phyloP scores from a whole-genome alignment of 2,888 invertebrate species.

The Drosophila mercatorum region DNA sequence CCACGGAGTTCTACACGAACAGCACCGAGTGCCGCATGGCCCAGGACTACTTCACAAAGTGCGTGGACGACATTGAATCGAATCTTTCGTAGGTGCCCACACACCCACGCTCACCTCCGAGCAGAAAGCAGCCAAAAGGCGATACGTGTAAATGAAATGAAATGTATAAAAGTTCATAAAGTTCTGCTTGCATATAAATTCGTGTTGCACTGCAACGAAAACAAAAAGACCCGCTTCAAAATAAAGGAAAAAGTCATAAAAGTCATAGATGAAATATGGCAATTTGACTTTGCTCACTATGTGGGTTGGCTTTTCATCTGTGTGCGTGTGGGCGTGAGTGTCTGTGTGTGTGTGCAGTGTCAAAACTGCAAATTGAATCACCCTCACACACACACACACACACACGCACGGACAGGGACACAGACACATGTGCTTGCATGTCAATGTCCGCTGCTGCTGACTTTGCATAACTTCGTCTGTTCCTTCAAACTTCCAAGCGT shows the following conservation, averaged over 20 bases:
- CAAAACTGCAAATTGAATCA: conserved; percentile 77
- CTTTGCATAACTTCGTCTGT: conserved; percentile 74
- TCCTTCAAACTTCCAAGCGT: conserved; percentile 64
- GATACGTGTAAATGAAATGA: conserved; percentile 51
- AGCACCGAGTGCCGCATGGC: conserved; percentile 55
- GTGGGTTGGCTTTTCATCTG: conserved; percentile 17
- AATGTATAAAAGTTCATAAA: conserved; percentile 51
- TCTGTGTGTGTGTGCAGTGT: conserved; percentile 35
- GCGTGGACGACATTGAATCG: conserved; percentile 57
- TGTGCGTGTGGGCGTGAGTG: conserved; percentile 21
- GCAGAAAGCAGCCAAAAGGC: conserved; percentile 28
- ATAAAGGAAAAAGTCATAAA: conserved; percentile 65
- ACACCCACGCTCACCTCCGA: conserved; percentile 15
- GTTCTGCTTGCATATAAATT: conserved; percentile 49
- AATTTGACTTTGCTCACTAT: conserved; percentile 58
- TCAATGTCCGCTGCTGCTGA: conserved; percentile 78
- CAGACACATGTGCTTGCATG: conserved; percentile 53
- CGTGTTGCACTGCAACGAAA: conserved; percentile 30
- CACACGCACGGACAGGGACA: conserved; percentile 5
- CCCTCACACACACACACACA: conserved; percentile 36
- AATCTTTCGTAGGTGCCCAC: conserved; percentile 27
- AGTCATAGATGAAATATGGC: conserved; percentile 78
- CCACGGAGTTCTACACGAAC: conserved; percentile 43
- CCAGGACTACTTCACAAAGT: conserved; percentile 57
- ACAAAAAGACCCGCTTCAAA: conserved; percentile 17